These are phyloP conservation scores for Philopotamus ludificatus DNA, from an alignment of 1,140 invertebrate genomes.

Conservation along the genomic window DNA sequence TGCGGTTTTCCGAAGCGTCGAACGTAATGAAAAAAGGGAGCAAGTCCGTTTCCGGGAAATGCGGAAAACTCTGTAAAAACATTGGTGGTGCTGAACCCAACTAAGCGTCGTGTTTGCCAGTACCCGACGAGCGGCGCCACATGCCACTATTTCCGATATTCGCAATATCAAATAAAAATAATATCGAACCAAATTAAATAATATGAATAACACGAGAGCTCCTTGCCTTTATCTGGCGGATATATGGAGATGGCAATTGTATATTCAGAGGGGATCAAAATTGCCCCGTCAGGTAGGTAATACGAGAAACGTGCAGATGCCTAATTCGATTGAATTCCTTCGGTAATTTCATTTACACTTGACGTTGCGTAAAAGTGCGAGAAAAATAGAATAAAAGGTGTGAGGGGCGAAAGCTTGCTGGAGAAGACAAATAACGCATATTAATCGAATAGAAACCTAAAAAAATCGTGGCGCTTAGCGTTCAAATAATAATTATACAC, in stretches of 20 bases:
- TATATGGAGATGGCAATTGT: too few relatives aligned
- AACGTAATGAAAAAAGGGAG: constrained; percentile 34
- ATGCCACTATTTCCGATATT: background rate
- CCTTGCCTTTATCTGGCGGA: too few relatives aligned
- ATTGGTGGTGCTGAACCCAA: constrained; percentile 31
- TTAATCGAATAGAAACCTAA: too few relatives aligned
- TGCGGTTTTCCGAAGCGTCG: constrained; percentile 33
- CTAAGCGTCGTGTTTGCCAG: constrained; percentile 24
- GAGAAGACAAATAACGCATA: too few relatives aligned
- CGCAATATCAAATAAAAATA: background rate
- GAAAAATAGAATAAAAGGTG: too few relatives aligned
- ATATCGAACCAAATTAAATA: too few relatives aligned
- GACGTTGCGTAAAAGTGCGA: too few relatives aligned
- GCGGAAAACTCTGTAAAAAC: background rate
- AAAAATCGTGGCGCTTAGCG: too few relatives aligned
- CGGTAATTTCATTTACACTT: background rate
- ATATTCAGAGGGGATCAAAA: background rate
- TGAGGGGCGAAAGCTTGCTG: too few relatives aligned
- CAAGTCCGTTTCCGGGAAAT: background rate
- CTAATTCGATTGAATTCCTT: constrained; percentile 7
- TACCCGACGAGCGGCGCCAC: constrained; percentile 17
- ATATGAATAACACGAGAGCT: too few relatives aligned
- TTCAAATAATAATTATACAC: too few relatives aligned
- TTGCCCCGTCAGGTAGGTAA: constrained; percentile 3
- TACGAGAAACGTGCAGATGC: background rate